These are phyloP conservation scores for Pseudomyrmex flavicornis DNA, from an alignment of 1,140 invertebrate species.

Conservation along the genomic window DNA sequence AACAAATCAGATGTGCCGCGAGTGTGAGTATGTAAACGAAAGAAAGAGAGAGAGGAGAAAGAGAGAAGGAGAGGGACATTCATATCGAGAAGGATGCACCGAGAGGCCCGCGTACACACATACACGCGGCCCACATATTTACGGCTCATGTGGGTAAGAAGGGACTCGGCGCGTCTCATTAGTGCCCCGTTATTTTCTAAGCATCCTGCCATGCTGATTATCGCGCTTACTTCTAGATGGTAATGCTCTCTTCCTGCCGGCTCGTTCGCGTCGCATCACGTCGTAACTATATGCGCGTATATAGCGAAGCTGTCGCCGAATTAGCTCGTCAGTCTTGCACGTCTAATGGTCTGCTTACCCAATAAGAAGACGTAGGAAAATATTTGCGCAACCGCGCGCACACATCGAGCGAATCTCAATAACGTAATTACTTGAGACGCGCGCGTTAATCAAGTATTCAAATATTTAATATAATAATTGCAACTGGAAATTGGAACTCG, in stretches of 20 bases:
- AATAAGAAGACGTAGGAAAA: constrained; percentile 30
- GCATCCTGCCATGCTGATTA: constrained; percentile 61
- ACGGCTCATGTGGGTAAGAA: constrained; percentile 58
- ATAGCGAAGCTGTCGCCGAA: constrained; percentile 42
- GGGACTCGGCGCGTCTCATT: constrained; percentile 67
- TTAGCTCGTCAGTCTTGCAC: constrained; percentile 37
- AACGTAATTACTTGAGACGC: background rate
- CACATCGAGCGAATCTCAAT: background rate
- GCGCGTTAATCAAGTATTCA: constrained; percentile 11
- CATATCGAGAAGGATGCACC: background rate
- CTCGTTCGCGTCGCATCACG: constrained; percentile 35
- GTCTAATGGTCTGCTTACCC: constrained; percentile 29
- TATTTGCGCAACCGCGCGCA: background rate
- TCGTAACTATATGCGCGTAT: constrained; percentile 27
- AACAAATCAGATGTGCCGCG: constrained; percentile 44
- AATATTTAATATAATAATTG: constrained; percentile 12
- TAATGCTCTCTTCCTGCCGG: constrained; percentile 48
- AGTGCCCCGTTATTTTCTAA: constrained; percentile 72
- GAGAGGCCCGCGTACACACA: background rate
- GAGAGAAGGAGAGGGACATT: background rate
- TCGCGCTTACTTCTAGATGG: constrained; percentile 63
- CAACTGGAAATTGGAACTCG: background rate
- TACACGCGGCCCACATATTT: constrained; percentile 62
- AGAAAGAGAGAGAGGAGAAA: background rate
- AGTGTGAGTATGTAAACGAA: constrained; percentile 38